phyloP scores from a whole-genome alignment of 2,888 invertebrate genomes.

The Calliphora vomitoria region DNA sequence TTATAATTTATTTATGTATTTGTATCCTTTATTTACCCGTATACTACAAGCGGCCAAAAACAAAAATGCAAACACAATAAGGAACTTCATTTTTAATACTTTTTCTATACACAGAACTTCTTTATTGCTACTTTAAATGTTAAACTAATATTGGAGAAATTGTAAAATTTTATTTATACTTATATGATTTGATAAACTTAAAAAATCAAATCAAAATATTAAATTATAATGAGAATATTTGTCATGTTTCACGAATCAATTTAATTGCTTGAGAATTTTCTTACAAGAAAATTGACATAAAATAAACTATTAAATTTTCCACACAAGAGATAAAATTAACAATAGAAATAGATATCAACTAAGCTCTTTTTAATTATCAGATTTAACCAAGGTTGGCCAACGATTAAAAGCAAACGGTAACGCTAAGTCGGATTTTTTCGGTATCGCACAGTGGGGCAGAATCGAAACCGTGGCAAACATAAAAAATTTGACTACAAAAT shows the following conservation, averaged over 20 bases:
- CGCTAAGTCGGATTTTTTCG: too few species aligned
- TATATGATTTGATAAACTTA: slow-evolving; percentile 6
- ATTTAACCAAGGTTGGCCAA: too few species aligned
- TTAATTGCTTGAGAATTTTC: slow-evolving; percentile 39
- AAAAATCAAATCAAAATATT: slow-evolving; percentile 20
- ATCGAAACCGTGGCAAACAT: too few species aligned
- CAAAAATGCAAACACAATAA: slow-evolving; percentile 55
- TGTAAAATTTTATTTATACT: slow-evolving; percentile 55
- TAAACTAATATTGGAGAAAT: slow-evolving; percentile 17
- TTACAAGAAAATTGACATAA: too few species aligned
- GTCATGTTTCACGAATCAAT: slow-evolving; percentile 42
- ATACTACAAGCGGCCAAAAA: slow-evolving; percentile 43
- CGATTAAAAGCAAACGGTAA: too few species aligned
- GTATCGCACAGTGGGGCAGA: too few species aligned
- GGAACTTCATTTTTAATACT: slow-evolving; percentile 61
- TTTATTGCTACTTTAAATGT: slow-evolving; percentile 23
- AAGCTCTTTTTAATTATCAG: too few species aligned
- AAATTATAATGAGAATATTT: too few species aligned
- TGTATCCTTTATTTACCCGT: slow-evolving; percentile 57
- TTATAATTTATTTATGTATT: background rate
- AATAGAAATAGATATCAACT: too few species aligned
- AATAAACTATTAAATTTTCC: too few species aligned
- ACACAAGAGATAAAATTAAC: too few species aligned
- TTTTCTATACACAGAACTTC: slow-evolving; percentile 16
- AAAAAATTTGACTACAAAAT: too few species aligned